Conservation (phyloP, 2,888 invertebrate species). For the Eupithecia centaureata region DNA sequence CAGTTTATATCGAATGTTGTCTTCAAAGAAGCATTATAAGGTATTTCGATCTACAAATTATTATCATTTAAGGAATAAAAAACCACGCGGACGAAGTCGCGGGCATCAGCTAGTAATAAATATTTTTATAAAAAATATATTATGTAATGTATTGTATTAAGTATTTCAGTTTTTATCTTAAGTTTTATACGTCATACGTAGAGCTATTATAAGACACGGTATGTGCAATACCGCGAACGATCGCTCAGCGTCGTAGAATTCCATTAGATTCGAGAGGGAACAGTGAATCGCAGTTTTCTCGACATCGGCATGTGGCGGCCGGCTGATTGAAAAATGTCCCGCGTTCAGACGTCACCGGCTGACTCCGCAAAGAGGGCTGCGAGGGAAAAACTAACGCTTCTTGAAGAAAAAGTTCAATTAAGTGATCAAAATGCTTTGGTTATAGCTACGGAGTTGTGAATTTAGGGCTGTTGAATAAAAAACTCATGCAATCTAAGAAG, state of each 20-base stretch:
- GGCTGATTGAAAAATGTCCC: constrained; percentile 46
- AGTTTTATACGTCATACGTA: not conserved
- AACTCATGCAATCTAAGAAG: not conserved
- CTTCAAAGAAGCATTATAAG: no score
- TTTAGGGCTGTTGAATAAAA: not conserved
- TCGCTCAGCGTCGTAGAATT: constrained; percentile 38
- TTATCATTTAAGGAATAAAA: no score
- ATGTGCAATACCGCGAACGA: constrained; percentile 28
- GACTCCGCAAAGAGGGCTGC: constrained; percentile 14
- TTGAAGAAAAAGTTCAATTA: not conserved
- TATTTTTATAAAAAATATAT: no score
- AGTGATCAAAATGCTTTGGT: not conserved
- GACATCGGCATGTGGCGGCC: constrained; percentile 36
- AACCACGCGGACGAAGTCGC: no score
- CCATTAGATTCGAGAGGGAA: constrained; percentile 37
- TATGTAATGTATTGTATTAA: no score
- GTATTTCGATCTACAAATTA: no score
- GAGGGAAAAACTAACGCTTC: not conserved
- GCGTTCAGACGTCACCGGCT: constrained; percentile 26
- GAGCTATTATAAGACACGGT: not conserved
- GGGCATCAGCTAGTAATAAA: no score
- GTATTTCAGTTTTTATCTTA: not conserved
- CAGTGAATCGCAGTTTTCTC: constrained; percentile 36
- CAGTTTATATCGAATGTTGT: no score
- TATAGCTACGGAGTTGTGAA: not conserved